Percentiles rank a stretch among this genome's conserved stretches.
These are phyloP conservation scores for Euwallacea fornicatus DNA, from an alignment of 1,140 invertebrate species.

Conservation along the genomic window DNA sequence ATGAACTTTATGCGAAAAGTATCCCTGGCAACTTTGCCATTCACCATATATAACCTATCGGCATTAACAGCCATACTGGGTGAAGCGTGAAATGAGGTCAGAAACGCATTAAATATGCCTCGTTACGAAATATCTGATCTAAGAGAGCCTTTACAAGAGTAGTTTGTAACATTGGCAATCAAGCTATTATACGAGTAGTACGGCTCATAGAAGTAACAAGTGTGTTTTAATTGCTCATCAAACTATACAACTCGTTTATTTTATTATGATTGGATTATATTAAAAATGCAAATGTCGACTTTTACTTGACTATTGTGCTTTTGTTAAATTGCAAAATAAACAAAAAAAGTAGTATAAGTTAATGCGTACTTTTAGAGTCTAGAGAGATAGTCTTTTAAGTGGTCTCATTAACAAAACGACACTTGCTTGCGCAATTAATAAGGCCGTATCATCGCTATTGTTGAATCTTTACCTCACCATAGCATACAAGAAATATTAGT, in stretches of 20 bases:
- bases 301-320: no score
- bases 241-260: background rate
- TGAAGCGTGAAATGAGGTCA: constrained; percentile 7
- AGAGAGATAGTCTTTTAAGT: no score
- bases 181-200: no score
- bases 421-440: no score
- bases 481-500: background rate
- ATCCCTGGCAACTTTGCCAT: background rate
- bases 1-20: background rate
- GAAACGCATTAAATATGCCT: background rate
- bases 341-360: no score
- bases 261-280: background rate
- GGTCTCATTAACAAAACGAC: no score
- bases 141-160: background rate
- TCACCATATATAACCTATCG: constrained; percentile 1
- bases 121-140: background rate
- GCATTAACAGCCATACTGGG: background rate
- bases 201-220: no score
- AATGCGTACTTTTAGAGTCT: no score
- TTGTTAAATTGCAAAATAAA: no score
- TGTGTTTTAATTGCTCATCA: no score
- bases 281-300: background rate
- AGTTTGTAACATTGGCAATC: background rate
- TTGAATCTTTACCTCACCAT: background rate
- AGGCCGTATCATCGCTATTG: background rate